These are phyloP conservation scores for Fragum whitleyi DNA, from an alignment of 2,888 invertebrate genomes.

Conservation along the genomic window DNA sequence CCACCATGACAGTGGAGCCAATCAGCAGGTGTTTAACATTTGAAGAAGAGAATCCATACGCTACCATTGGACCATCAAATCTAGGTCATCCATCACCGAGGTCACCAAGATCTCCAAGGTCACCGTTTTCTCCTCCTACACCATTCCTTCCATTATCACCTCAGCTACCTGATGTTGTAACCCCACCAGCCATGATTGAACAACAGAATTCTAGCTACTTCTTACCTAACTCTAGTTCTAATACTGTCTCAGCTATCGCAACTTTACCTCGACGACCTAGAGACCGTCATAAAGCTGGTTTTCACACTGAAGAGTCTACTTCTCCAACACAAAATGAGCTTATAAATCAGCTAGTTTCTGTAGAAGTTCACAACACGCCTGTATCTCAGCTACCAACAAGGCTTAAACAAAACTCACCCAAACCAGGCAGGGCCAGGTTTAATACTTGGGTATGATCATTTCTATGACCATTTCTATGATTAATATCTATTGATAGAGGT, in stretches of 20 bases:
- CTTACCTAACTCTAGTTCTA: conserved; percentile 59
- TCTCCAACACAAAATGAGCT: conserved; percentile 29
- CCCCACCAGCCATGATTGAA: conserved; percentile 69
- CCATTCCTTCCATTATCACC: conserved; percentile 67
- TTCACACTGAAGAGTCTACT: conserved; percentile 59
- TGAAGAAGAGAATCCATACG: conserved; percentile 44
- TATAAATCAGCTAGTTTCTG: conserved; percentile 55
- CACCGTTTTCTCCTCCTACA: conserved; percentile 61
- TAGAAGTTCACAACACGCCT: conserved; percentile 63
- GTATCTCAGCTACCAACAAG: conserved; percentile 39
- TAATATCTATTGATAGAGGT: no score
- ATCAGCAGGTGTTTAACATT: conserved; percentile 49
- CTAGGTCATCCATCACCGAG: conserved; percentile 78
- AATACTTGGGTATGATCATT: conserved; percentile 62
- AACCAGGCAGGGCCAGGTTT: conserved; percentile 50
- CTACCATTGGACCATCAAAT: conserved; percentile 72
- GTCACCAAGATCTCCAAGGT: conserved; percentile 77
- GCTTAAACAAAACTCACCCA: conserved; percentile 42
- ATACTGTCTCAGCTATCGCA: conserved; percentile 77
- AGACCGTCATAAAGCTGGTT: conserved; percentile 46
- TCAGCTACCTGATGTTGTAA: conserved; percentile 70
- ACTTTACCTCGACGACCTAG: conserved; percentile 78
- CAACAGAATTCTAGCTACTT: conserved; percentile 25
- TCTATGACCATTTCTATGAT: background rate
- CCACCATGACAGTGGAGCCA: conserved; percentile 61